Percentiles rank a stretch among this genome's conserved stretches.
Evolutionary conservation across 2,888 invertebrate genomes (phyloP).

Genomic region (Endotricha flammealis): DNA sequence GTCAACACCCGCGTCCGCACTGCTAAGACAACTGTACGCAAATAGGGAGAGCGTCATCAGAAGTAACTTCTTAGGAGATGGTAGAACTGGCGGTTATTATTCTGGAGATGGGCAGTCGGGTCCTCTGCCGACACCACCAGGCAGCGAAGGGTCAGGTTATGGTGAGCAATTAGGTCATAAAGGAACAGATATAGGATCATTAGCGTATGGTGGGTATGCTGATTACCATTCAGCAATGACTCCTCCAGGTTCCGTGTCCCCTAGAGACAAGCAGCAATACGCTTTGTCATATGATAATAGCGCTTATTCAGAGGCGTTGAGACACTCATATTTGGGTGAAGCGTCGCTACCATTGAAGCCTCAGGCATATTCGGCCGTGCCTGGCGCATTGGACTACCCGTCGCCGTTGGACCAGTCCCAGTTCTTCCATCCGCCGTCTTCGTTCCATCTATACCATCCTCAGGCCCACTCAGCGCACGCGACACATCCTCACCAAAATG

Average conservation of each 20-base stretch:
- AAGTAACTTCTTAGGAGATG: conserved; percentile 83
- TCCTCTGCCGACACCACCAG: conserved; percentile 93
- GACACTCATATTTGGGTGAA: conserved; percentile 74
- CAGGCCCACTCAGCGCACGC: conserved; percentile 65
- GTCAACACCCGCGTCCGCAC: conserved; percentile 90
- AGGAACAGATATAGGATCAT: conserved; percentile 79
- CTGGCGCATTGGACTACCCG: conserved; percentile 82
- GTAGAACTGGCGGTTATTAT: conserved; percentile 67
- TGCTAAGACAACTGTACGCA: conserved; percentile 93
- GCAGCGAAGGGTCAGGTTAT: conserved; percentile 88
- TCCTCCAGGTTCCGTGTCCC: conserved; percentile 97
- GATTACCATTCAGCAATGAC: conserved; percentile 97
- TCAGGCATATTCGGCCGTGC: conserved; percentile 89
- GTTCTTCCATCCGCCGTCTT: conserved; percentile 87
- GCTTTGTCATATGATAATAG: conserved; percentile 71
- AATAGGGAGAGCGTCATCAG: conserved; percentile 97
- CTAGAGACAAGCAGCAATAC: conserved; percentile 88
- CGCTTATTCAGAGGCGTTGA: conserved; percentile 82
- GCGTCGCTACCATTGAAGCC: conserved; percentile 88
- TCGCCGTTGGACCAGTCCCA: conserved; percentile 88
- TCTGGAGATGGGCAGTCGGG: conserved; percentile 82
- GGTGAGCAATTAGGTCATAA: conserved; percentile 80
- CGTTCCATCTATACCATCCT: conserved; percentile 94
- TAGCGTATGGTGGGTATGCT: conserved; percentile 79
- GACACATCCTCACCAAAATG: conserved; percentile 62